These are phyloP conservation scores for Mandrillus leucophaeus DNA, from an alignment of 2,113 vertebrate genomes.

Conservation along the genomic window DNA sequence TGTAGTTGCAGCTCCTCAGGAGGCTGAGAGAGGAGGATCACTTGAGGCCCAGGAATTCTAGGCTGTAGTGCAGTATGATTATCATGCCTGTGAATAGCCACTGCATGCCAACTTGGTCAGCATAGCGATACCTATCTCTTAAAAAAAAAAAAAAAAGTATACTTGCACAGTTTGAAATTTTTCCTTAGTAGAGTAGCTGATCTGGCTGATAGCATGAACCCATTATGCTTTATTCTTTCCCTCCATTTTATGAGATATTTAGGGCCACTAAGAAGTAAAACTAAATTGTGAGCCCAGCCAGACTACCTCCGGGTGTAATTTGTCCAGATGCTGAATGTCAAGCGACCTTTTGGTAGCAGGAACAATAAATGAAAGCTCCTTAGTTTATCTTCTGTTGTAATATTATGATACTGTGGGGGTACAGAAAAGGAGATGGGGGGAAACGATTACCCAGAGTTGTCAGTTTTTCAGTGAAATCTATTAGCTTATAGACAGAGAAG, in stretches of 20 bases:
- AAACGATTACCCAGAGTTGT: slow-evolving; percentile 49
- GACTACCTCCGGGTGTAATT: background rate
- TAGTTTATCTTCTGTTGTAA: slow-evolving; percentile 26
- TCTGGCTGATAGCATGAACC: background rate
- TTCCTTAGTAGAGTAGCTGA: background rate
- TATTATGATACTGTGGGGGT: background rate
- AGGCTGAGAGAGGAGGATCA: background rate
- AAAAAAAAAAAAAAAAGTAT: background rate
- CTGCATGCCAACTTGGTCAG: background rate
- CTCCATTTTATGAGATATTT: background rate
- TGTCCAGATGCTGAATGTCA: background rate
- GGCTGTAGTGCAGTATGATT: background rate
- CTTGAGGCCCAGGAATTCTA: background rate
- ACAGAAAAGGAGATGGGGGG: background rate
- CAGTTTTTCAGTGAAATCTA: slow-evolving; percentile 41
- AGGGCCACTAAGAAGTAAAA: background rate
- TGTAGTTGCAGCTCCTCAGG: background rate
- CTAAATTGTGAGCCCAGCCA: background rate
- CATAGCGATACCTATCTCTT: background rate
- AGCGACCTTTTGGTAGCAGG: background rate
- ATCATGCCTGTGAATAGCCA: background rate
- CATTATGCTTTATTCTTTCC: slow-evolving; percentile 7
- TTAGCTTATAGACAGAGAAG: slow-evolving; percentile 66
- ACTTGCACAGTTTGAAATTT: background rate
- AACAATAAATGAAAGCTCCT: slow-evolving; percentile 28